These are phyloP conservation scores for Andrena bicolor DNA, from an alignment of 2,888 invertebrate species.

Conservation along the genomic window DNA sequence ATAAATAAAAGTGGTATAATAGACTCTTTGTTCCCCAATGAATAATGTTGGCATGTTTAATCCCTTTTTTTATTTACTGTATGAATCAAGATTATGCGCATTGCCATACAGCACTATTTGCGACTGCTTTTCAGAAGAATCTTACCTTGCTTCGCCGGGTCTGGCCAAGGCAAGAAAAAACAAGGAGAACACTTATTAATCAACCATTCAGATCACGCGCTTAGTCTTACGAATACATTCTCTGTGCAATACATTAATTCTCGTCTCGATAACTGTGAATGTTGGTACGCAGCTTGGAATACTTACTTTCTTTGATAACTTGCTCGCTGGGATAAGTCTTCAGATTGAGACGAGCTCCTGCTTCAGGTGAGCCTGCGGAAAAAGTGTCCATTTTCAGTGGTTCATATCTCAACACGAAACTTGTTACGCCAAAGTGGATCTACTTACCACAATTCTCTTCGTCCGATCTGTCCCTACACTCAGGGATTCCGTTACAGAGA, in stretches of 20 bases:
- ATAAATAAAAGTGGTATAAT: neutral
- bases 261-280: neutral
- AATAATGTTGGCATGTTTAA: conserved; percentile 32
- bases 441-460: conserved; percentile 86
- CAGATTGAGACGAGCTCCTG: conserved; percentile 87
- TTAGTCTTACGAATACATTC: neutral
- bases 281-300: conserved; percentile 2
- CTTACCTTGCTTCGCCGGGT: conserved; percentile 82
- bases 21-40: neutral
- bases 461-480: conserved; percentile 88
- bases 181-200: conserved; percentile 77
- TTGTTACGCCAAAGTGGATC: neutral
- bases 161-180: conserved; percentile 81
- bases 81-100: conserved; percentile 47
- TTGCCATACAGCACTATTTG: conserved; percentile 61
- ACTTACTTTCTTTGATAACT: conserved; percentile 94
- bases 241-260: neutral
- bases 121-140: conserved; percentile 47
- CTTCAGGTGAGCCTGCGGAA: conserved; percentile 78
- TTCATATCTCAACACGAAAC: neutral
- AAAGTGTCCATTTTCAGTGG: neutral
- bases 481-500: conserved; percentile 86
- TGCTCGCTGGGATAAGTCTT: conserved; percentile 92
- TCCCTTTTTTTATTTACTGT: conserved; percentile 14
- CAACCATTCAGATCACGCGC: conserved; percentile 23